Evolutionary conservation across 2,888 invertebrate species (phyloP).

Genomic region (Chalcis sispes): DNA sequence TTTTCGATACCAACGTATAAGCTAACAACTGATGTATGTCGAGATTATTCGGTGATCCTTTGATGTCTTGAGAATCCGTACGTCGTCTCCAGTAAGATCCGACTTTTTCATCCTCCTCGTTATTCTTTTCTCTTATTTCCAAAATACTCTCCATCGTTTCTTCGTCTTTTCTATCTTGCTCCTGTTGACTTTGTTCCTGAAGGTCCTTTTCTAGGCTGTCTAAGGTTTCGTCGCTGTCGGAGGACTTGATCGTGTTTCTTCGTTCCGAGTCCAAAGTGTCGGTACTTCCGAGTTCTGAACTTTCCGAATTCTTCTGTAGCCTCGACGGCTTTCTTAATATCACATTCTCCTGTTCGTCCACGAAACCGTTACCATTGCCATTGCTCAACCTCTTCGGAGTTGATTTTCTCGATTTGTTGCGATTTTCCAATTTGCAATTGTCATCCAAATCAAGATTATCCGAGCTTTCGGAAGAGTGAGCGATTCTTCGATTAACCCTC

Average conservation of each 20-base stretch:
- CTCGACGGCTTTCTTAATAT: conserved; percentile 61
- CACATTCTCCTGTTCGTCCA: conserved; percentile 60
- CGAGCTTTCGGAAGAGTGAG: conserved; percentile 71
- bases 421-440: conserved; percentile 65
- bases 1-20: conserved; percentile 71
- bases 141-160: conserved; percentile 65
- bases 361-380: conserved; percentile 63
- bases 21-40: conserved; percentile 71
- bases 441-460: conserved; percentile 72
- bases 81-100: conserved; percentile 38
- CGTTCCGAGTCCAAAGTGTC: conserved; percentile 73
- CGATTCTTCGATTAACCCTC: conserved; percentile 63
- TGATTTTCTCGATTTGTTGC: conserved; percentile 61
- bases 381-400: conserved; percentile 64
- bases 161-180: conserved; percentile 67
- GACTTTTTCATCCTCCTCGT: conserved; percentile 56
- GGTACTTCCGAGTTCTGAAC: conserved; percentile 73
- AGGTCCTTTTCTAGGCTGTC: conserved; percentile 72
- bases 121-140: conserved; percentile 67
- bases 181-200: conserved; percentile 43
- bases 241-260: conserved; percentile 68
- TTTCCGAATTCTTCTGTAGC: conserved; percentile 73
- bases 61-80: conserved; percentile 22
- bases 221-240: conserved; percentile 72
- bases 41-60: conserved; percentile 54